A percentile compares a stretch with the other conserved stretches of the same genome.
Conservation (phyloP, 2,797 vertebrate species). For the Pipistrellus pygmaeus region DNA sequence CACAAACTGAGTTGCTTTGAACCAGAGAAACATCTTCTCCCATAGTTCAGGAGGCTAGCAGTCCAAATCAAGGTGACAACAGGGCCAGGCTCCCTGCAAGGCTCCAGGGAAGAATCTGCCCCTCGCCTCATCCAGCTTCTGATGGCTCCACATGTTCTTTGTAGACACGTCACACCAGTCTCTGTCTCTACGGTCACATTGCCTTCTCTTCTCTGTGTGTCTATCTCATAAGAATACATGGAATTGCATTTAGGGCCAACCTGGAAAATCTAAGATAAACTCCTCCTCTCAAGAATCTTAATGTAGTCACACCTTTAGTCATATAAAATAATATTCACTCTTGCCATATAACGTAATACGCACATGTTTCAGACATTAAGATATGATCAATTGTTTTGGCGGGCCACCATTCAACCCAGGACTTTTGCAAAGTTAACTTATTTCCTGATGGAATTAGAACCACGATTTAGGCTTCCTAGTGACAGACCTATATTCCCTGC, state of each 20-base stretch:
- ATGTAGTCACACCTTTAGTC: background rate
- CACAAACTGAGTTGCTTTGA: background rate
- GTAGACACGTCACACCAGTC: no score
- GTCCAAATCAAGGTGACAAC: background rate
- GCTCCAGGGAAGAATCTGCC: background rate
- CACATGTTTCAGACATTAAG: background rate
- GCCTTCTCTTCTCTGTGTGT: background rate
- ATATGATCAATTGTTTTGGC: background rate
- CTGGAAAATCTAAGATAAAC: background rate
- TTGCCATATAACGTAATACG: background rate
- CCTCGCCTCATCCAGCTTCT: background rate
- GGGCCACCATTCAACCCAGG: background rate
- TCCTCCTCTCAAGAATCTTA: background rate
- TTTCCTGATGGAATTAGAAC: background rate
- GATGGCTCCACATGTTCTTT: background rate
- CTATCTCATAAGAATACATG: background rate
- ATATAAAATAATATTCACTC: background rate
- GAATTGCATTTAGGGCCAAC: background rate
- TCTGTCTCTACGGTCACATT: background rate
- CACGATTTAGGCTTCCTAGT: background rate
- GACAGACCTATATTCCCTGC: background rate
- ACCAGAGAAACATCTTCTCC: background rate
- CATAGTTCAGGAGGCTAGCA: background rate
- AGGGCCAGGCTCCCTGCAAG: background rate
- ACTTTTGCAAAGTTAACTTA: background rate